A percentile compares a stretch with the other conserved stretches of the same genome.
These are phyloP conservation scores for Drosophila orosa DNA, from an alignment of 1,140 invertebrate genomes.

Conservation along the genomic window DNA sequence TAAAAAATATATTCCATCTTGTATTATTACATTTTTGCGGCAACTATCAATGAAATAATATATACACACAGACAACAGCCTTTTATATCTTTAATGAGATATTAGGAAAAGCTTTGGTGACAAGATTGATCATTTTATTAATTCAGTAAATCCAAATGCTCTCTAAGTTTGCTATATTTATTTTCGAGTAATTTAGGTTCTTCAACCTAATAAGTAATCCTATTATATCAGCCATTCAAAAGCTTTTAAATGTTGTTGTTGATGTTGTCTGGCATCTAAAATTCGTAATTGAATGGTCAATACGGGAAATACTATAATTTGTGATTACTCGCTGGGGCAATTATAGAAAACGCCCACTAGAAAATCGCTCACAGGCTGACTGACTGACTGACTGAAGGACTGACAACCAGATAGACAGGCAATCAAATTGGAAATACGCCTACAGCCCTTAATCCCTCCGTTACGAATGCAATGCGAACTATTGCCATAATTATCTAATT, in stretches of 20 bases:
- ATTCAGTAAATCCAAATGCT: not conserved
- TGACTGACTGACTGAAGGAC: constrained; percentile 10
- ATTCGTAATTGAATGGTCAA: constrained; percentile 17
- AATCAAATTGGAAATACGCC: constrained; percentile 27
- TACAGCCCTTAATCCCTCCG: constrained; percentile 7
- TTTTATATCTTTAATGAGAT: not conserved
- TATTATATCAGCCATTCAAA: not conserved
- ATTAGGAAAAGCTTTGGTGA: not conserved
- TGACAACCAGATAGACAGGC: constrained; percentile 17
- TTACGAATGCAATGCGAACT: constrained; percentile 26
- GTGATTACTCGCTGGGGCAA: constrained; percentile 29
- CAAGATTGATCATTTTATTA: not conserved
- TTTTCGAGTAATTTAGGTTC: not conserved
- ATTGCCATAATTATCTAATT: constrained; percentile 76
- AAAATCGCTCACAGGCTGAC: constrained; percentile 18
- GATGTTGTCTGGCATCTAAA: constrained; percentile 5
- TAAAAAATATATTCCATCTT: not conserved
- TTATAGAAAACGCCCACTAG: constrained; percentile 19
- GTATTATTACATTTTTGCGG: too few species aligned
- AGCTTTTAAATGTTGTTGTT: constrained; percentile 27
- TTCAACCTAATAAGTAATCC: not conserved
- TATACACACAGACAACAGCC: accelerated
- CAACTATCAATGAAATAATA: not conserved
- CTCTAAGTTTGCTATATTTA: not conserved
- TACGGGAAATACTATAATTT: constrained; percentile 40